These are phyloP conservation scores for Heteropelma amictum DNA, from an alignment of 2,888 invertebrate species.

Conservation along the genomic window DNA sequence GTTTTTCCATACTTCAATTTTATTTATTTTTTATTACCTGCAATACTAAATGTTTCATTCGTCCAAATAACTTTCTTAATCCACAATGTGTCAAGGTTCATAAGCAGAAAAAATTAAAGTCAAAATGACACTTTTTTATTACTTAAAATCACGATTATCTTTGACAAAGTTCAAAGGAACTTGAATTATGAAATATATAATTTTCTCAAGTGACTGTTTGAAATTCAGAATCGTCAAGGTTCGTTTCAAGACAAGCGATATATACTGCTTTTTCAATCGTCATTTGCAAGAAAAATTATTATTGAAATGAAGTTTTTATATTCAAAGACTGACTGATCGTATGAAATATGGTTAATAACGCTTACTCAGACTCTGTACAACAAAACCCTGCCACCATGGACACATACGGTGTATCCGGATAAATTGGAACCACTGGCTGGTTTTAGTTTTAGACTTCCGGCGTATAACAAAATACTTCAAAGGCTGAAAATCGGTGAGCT, in stretches of 20 bases:
- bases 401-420: conserved; percentile 83
- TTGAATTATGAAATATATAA: background rate
- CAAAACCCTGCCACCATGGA: conserved; percentile 84
- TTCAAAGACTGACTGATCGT: background rate
- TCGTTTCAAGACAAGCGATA: conserved; percentile 4
- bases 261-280: background rate
- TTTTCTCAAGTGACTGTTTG: too few species aligned
- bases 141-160: background rate
- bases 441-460: conserved; percentile 79
- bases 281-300: background rate
- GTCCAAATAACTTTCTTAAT: too few species aligned
- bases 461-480: conserved; percentile 76
- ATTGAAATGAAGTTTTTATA: background rate
- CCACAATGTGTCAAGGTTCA: too few species aligned
- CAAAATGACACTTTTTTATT: conserved; percentile 3
- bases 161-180: background rate
- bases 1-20: too few species aligned
- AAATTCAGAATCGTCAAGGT: too few species aligned
- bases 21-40: too few species aligned
- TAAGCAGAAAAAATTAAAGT: too few species aligned
- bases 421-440: conserved; percentile 82
- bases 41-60: too few species aligned
- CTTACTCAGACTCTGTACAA: conserved; percentile 79
- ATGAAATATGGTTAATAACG: background rate
- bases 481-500: conserved; percentile 75